phyloP scores from a whole-genome alignment of 2,113 vertebrate genomes.

The Gobio gobio region DNA sequence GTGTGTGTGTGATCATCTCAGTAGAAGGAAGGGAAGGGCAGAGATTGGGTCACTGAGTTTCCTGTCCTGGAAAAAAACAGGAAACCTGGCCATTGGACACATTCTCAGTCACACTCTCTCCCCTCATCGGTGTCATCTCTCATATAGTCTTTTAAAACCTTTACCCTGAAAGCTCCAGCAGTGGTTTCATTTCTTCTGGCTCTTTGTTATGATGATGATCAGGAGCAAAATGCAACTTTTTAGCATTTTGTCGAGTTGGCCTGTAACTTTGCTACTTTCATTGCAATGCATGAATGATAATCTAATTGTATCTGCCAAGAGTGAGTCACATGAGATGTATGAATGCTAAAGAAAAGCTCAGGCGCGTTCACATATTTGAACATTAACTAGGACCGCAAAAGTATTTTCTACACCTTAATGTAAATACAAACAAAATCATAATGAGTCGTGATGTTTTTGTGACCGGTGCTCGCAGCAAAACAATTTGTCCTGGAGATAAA shows the following conservation, averaged over 20 bases:
- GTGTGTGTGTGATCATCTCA: neutral
- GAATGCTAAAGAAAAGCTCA: neutral
- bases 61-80: constrained; percentile 72
- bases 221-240: neutral
- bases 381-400: neutral
- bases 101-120: constrained; percentile 18
- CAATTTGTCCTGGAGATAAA: neutral
- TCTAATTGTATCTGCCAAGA: neutral
- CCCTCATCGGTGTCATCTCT: constrained; percentile 1
- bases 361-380: neutral
- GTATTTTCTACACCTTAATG: too few species aligned
- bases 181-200: neutral
- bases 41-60: constrained; percentile 35
- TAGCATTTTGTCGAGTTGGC: neutral
- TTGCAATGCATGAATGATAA: neutral
- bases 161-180: neutral
- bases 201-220: neutral
- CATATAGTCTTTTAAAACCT: neutral
- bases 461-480: too few species aligned
- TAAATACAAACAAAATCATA: too few species aligned
- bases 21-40: constrained; percentile 16
- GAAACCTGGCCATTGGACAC: constrained; percentile 65
- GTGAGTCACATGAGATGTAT: neutral
- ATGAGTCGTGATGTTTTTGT: too few species aligned
- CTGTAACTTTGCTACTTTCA: neutral